phyloP scores from a whole-genome alignment of 2,888 invertebrate genomes.

The Drosophila anomelani region DNA sequence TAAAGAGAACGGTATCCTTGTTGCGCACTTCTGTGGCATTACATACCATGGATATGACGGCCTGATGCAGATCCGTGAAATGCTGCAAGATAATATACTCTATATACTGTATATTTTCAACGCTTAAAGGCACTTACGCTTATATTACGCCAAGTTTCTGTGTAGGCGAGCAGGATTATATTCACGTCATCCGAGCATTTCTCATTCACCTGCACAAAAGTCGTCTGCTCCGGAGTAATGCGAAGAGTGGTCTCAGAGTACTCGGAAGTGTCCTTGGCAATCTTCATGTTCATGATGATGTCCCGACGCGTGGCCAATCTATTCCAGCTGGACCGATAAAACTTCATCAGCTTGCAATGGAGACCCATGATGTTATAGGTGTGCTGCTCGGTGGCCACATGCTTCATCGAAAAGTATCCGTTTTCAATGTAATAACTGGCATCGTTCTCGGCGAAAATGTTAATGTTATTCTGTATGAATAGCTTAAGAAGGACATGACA shows the following conservation, averaged over 20 bases:
- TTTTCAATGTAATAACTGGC: slow-evolving; percentile 79
- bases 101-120: not conserved
- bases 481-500: slow-evolving; percentile 41
- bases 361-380: slow-evolving; percentile 78
- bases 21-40: slow-evolving; percentile 60
- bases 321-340: slow-evolving; percentile 80
- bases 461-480: slow-evolving; percentile 72
- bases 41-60: slow-evolving; percentile 69
- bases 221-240: slow-evolving; percentile 76
- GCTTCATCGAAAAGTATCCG: slow-evolving; percentile 80
- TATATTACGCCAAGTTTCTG: slow-evolving; percentile 80
- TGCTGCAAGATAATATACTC: slow-evolving; percentile 50
- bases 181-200: slow-evolving; percentile 74
- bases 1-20: slow-evolving; percentile 63
- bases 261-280: slow-evolving; percentile 58
- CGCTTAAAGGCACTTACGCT: slow-evolving; percentile 56
- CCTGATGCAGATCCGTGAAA: slow-evolving; percentile 78
- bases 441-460: slow-evolving; percentile 82
- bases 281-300: slow-evolving; percentile 71
- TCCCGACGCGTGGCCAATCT: slow-evolving; percentile 78
- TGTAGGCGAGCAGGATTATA: slow-evolving; percentile 68
- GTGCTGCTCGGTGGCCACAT: slow-evolving; percentile 77
- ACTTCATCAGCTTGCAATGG: slow-evolving; percentile 76
- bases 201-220: slow-evolving; percentile 80
- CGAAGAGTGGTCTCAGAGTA: slow-evolving; percentile 66